Base-by-base conservation (phyloP, 2,113 vertebrate species). In the Gallinago undulata region DNA sequence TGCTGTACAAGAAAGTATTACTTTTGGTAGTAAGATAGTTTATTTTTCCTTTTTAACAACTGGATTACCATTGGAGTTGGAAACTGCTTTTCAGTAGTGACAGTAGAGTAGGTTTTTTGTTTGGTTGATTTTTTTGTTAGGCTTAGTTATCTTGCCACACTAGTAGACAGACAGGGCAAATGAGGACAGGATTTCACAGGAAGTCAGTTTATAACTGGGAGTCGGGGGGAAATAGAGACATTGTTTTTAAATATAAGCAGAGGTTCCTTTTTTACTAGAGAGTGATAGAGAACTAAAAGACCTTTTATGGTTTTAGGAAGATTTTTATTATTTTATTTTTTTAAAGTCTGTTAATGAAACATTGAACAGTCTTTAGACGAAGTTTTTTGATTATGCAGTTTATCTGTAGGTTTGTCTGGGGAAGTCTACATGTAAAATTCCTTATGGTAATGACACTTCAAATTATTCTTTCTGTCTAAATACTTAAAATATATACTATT, bases 361-460 rank as follows among this genome's bases (percentile, higher is more conserved):
- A 51, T 62, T 69, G 45, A 74, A 60, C 53, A 10, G 68, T 85
- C 22, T 88, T 89, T 3, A 68, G 75, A 35, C 24, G 9, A 75
- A 73, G 25, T 87, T 95, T 97, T 47, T 95, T 97, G 28, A 63
- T 70, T 93, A 63, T 25, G 33, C 74, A 86, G 37, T 45, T 2
- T 94, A 53, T 89, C 12, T 84, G 50, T 94, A 87, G 78, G n/a
- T 64, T 93, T 74, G 28, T 87, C 89, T 17, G 2, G 81, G 55
- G 33, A 91, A 81, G 76, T 92, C 85, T 93, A 14, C 27, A 19
- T 63, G 19, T 60, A 87, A 72, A 31, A 64, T 89, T 92, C 53
- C n/a, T 5, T 84, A 3, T 25, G 2, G 0, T 90, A 66, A 87
- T 55, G 59, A 64, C 13, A 30, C 45, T 72, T 82, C 25, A 83